Evolutionary conservation across 2,888 invertebrate genomes (phyloP).

Genomic region (Acanthosepion esculentum): DNA sequence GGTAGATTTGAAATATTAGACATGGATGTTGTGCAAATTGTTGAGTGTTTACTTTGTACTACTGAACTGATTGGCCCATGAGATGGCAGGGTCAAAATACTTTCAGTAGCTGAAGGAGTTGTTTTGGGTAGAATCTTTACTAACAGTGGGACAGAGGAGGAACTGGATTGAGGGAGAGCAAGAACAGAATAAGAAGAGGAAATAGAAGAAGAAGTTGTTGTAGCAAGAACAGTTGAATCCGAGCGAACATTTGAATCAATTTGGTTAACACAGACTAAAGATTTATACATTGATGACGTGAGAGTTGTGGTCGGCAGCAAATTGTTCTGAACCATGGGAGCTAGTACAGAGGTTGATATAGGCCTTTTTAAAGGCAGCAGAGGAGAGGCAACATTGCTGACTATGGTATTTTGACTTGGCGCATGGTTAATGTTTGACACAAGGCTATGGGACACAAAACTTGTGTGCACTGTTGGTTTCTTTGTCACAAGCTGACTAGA

Average conservation of each 20-base stretch:
- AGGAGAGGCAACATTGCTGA: not conserved
- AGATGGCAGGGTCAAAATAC: not conserved
- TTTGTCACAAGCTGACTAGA: not conserved
- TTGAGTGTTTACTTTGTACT: not conserved
- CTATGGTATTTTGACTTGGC: not conserved
- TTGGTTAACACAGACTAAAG: not conserved
- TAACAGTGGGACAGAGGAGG: not conserved
- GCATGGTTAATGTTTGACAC: not conserved
- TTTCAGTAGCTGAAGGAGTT: not conserved
- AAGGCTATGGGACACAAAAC: not conserved
- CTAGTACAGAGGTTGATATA: not conserved
- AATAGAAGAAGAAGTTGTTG: too few species aligned
- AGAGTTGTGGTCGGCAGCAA: not conserved
- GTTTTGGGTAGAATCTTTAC: not conserved
- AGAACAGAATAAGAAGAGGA: too few species aligned
- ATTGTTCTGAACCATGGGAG: not conserved
- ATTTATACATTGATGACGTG: not conserved
- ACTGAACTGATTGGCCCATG: not conserved
- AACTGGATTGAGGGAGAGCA: too few species aligned
- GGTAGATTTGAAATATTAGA: not conserved
- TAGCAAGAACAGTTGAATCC: not conserved
- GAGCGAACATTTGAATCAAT: not conserved
- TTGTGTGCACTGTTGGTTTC: not conserved
- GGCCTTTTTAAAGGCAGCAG: not conserved
- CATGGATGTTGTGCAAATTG: not conserved